A percentile compares a stretch with the other conserved stretches of the same genome.
Evolutionary conservation across 2,888 invertebrate genomes (phyloP).

Genomic region (Spodoptera littoralis): DNA sequence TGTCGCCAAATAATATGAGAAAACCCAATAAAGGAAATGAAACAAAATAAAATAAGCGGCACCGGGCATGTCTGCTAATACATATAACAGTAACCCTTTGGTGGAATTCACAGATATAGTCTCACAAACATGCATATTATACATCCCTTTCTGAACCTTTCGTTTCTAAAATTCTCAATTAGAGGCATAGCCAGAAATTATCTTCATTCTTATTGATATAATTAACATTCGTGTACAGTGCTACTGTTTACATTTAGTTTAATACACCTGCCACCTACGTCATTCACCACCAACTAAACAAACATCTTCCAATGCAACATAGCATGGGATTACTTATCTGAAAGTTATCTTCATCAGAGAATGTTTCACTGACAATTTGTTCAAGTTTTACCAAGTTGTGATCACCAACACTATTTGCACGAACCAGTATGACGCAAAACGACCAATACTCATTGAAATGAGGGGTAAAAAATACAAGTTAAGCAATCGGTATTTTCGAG

Average conservation of each 20-base stretch:
- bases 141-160: too few relatives aligned
- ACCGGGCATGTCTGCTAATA: too few relatives aligned
- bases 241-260: constrained; percentile 4
- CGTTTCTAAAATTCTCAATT: too few relatives aligned
- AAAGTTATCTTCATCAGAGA: constrained; percentile 1
- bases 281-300: constrained; percentile 32
- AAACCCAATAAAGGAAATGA: too few relatives aligned
- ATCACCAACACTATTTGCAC: constrained; percentile 31
- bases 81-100: too few relatives aligned
- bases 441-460: constrained; percentile 17
- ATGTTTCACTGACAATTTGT: constrained; percentile 19
- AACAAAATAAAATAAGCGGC: too few relatives aligned
- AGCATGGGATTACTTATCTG: constrained; percentile 28
- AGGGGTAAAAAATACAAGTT: constrained; percentile 13
- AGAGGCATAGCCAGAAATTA: too few relatives aligned
- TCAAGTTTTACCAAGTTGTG: constrained; percentile 8
- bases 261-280: constrained; percentile 33
- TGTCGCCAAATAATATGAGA: too few relatives aligned
- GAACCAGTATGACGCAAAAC: constrained; percentile 27
- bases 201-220: background rate
- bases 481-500: constrained; percentile 31
- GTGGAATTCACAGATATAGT: too few relatives aligned
- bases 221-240: constrained; percentile 8
- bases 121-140: too few relatives aligned
- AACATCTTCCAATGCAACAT: constrained; percentile 26